Evolutionary conservation across 1,140 invertebrate species (phyloP).

Genomic region (Heliconius himera): DNA sequence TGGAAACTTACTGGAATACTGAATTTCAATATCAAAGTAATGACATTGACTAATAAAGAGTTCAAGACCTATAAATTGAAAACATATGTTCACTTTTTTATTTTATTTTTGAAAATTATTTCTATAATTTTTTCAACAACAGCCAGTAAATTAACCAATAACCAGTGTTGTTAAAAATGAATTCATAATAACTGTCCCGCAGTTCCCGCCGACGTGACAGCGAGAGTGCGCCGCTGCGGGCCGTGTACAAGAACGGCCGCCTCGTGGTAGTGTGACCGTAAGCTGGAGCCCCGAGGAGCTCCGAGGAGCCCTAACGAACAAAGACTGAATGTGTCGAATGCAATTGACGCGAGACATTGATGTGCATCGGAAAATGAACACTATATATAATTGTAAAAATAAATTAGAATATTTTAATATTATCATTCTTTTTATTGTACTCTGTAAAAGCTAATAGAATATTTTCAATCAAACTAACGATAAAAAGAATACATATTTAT

Average conservation of each 20-base stretch:
- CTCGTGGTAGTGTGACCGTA: constrained; percentile 48
- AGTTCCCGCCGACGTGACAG: constrained; percentile 31
- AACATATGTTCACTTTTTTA: too few species aligned
- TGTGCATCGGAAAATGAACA: background rate
- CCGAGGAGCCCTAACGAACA: background rate
- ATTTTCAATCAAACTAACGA: too few species aligned
- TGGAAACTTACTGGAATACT: too few species aligned
- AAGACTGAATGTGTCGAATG: constrained; percentile 17
- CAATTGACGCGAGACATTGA: background rate
- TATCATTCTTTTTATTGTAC: too few species aligned
- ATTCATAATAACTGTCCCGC: background rate
- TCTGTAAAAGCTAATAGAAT: too few species aligned
- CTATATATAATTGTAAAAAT: background rate
- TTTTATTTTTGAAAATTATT: background rate
- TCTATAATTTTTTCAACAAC: background rate
- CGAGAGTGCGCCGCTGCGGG: constrained; percentile 48
- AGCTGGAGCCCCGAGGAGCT: background rate
- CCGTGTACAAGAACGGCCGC: constrained; percentile 55
- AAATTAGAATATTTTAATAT: too few species aligned
- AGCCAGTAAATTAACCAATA: background rate
- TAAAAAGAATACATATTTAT: too few species aligned
- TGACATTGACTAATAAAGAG: too few species aligned
- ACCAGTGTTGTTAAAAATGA: background rate
- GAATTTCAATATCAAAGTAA: too few species aligned
- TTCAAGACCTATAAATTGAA: too few species aligned